A percentile compares a stretch with the other conserved stretches of the same genome.
These are phyloP conservation scores for Microcebus tavaratra DNA, from an alignment of 2,113 vertebrate species.

Conservation along the genomic window DNA sequence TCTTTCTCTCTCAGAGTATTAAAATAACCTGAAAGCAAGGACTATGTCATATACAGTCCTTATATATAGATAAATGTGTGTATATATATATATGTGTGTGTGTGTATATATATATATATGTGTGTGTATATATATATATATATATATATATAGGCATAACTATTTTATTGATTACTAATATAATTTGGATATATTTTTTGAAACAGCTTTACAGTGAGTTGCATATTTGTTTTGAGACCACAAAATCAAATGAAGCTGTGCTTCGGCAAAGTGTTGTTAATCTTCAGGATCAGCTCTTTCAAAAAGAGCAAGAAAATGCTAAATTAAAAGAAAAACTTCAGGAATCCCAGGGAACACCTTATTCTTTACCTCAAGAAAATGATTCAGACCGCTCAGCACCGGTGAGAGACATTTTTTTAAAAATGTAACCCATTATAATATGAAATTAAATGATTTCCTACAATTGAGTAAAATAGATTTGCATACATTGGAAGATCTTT, in stretches of 20 bases:
- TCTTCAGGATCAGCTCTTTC: constrained; percentile 87
- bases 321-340: constrained; percentile 89
- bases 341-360: constrained; percentile 65
- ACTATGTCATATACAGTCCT: neutral
- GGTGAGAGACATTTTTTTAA: constrained; percentile 77
- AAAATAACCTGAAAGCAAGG: neutral
- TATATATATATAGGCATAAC: neutral
- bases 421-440: neutral
- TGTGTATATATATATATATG: neutral
- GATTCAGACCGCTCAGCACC: constrained; percentile 81
- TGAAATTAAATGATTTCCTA: neutral
- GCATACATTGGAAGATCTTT: neutral
- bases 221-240: constrained; percentile 90
- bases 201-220: constrained; percentile 93
- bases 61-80: neutral
- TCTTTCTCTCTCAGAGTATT: constrained; percentile 21
- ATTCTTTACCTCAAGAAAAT: constrained; percentile 77
- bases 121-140: neutral
- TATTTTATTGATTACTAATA: constrained; percentile 43
- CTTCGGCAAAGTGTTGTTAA: constrained; percentile 87
- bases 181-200: constrained; percentile 42
- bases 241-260: constrained; percentile 88
- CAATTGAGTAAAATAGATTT: constrained; percentile 23
- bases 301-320: constrained; percentile 88
- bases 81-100: neutral